Evolutionary conservation across 2,113 vertebrate genomes (phyloP).

Genomic region (Pterocles burchelli): DNA sequence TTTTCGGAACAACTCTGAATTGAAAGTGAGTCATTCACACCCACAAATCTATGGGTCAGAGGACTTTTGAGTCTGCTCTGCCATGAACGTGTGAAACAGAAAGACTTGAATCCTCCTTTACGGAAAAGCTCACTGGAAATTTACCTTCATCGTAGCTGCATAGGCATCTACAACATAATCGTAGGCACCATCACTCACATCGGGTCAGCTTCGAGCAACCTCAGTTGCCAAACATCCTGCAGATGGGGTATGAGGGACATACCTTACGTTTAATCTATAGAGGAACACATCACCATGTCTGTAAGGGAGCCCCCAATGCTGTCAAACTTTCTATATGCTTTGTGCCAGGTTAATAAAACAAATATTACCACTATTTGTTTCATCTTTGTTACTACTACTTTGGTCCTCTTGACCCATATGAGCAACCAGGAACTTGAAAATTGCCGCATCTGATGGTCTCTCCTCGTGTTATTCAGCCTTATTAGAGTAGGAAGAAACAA

Average conservation of each 20-base stretch:
- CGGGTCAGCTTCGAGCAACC: background rate
- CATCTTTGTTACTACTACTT: background rate
- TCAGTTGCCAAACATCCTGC: background rate
- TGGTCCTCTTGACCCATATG: background rate
- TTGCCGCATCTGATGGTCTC: background rate
- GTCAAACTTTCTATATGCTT: background rate
- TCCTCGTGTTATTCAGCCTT: background rate
- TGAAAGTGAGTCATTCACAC: background rate
- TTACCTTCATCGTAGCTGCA: background rate
- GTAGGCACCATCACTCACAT: rapidly evolving
- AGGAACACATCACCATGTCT: background rate
- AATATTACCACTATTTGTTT: background rate
- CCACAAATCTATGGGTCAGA: background rate
- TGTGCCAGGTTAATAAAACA: background rate
- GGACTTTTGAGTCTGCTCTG: background rate
- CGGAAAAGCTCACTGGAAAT: background rate
- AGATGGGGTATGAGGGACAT: background rate
- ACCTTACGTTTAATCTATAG: background rate
- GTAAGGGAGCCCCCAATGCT: background rate
- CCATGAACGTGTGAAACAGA: background rate
- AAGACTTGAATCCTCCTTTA: background rate
- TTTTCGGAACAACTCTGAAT: background rate
- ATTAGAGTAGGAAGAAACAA: background rate
- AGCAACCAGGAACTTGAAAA: background rate
- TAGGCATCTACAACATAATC: background rate